Percentiles rank a stretch among this genome's conserved stretches.
phyloP scores from a whole-genome alignment of 2,888 invertebrate species.

The Hydrotaea diabolus region DNA sequence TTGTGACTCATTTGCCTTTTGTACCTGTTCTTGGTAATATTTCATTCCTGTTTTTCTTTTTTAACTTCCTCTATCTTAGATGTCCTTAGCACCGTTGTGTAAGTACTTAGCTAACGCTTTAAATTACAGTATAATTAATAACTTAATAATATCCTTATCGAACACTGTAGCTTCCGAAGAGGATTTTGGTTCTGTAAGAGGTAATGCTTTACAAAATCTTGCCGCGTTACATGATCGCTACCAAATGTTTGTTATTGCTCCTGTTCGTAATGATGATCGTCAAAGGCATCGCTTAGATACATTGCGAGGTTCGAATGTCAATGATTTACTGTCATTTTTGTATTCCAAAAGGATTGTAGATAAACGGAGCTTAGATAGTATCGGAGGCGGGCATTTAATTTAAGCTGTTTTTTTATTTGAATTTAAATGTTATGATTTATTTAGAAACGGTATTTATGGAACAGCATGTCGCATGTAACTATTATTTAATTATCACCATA shows the following conservation, averaged over 20 bases:
- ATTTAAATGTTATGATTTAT: neutral
- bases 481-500: neutral
- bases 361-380: constrained; percentile 68
- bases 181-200: constrained; percentile 42
- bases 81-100: constrained; percentile 58
- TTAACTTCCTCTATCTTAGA: constrained; percentile 20
- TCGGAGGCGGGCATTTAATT: constrained; percentile 67
- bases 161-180: constrained; percentile 55
- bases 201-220: constrained; percentile 43
- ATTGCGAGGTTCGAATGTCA: constrained; percentile 63
- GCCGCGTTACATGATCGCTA: constrained; percentile 39
- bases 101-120: constrained; percentile 30
- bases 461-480: constrained; percentile 56
- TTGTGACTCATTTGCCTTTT: neutral
- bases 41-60: neutral
- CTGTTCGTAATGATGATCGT: constrained; percentile 50
- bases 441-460: neutral
- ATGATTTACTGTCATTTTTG: constrained; percentile 59
- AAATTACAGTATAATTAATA: neutral
- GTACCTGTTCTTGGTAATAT: no score
- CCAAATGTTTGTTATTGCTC: constrained; percentile 55
- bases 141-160: neutral
- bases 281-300: constrained; percentile 49
- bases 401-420: constrained; percentile 45
- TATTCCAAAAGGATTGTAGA: constrained; percentile 56